Base-by-base conservation (phyloP, 2,113 vertebrate species). In the Puffinus mauretanicus region DNA sequence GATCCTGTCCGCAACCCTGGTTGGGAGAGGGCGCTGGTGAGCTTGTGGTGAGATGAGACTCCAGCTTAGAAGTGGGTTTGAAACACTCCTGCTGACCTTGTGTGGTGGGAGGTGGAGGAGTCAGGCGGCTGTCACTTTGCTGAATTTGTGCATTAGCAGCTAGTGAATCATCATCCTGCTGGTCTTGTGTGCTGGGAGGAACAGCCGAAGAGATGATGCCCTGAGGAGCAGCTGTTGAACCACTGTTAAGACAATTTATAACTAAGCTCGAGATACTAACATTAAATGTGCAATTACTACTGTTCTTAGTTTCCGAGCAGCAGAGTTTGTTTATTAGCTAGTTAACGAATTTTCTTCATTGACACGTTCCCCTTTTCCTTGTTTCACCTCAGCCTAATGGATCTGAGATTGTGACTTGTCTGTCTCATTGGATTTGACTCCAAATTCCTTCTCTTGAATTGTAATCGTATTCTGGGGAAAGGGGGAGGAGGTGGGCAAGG, bases 151-250 rank as follows among this genome's bases (percentile, higher is more conserved):
- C 82, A 78, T 79, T 83, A 82, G 94, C 70, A 91, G 93, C 94
- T 93, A 87, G 84, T 95, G 96, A 94, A 89, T 96, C 87, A 47
- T 96, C 90, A 66, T 96, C 80, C 73, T 88, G 95, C 93, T 94
- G 93, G 88, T 96, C 90, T 81, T 75, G 92, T 13, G 69, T 78
- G 36, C 79, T 65, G 82, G 81, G 80, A 82, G 79, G 46, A 83
- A 64, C 82, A 88, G 94, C 72, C 1, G 3, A 93, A 86, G 95
- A 80, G 87, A 61, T 77, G 82, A 95, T 88, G 84, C 95, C 94
- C 95, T 96, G 96, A 97, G 86, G 69, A 95, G 75, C 86, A 80
- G 95, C 93, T 95, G 93, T 52, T 69, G 93, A 95, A 88, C 86
- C 66, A 51, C 96, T 97, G 95, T 89, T 70, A 64, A 96, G 79